A percentile compares a stretch with the other conserved stretches of the same genome.
These are phyloP conservation scores for Antheraea pernyi DNA, from an alignment of 1,140 invertebrate species.

Conservation along the genomic window DNA sequence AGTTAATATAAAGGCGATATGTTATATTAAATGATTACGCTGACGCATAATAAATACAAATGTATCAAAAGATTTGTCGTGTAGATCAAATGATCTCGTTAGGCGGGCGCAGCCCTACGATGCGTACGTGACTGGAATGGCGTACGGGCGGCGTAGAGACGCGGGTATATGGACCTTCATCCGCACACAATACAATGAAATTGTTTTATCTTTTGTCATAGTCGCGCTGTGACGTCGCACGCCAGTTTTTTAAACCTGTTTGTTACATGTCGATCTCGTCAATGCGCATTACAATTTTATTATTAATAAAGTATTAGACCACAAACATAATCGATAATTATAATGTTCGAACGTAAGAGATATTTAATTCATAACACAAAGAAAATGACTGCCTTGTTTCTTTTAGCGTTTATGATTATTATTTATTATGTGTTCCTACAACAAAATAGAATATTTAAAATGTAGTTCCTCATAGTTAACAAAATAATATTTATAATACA, in stretches of 20 bases:
- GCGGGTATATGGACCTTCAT: slow-evolving; percentile 20
- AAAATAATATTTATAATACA: no score
- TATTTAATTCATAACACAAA: background rate
- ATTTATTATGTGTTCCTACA: no score
- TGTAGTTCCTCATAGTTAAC: no score
- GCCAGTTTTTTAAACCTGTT: background rate
- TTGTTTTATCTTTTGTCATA: slow-evolving; percentile 5
- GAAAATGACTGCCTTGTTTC: background rate
- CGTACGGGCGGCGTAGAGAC: slow-evolving; percentile 14
- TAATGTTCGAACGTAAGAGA: background rate
- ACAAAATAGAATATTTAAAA: no score
- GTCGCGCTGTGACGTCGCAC: background rate
- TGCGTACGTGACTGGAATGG: slow-evolving; percentile 27
- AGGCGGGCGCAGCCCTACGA: slow-evolving; percentile 22
- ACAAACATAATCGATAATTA: background rate
- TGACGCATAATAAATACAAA: background rate
- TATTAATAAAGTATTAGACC: background rate
- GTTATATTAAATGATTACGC: background rate
- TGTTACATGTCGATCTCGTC: background rate
- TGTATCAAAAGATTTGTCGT: slow-evolving; percentile 6
- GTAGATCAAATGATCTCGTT: slow-evolving; percentile 8
- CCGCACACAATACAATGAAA: slow-evolving; percentile 14
- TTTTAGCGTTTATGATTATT: background rate
- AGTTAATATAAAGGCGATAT: background rate
- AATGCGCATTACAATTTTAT: background rate